phyloP scores from a whole-genome alignment of 2,888 invertebrate genomes.

The Ernsta delagoae region DNA sequence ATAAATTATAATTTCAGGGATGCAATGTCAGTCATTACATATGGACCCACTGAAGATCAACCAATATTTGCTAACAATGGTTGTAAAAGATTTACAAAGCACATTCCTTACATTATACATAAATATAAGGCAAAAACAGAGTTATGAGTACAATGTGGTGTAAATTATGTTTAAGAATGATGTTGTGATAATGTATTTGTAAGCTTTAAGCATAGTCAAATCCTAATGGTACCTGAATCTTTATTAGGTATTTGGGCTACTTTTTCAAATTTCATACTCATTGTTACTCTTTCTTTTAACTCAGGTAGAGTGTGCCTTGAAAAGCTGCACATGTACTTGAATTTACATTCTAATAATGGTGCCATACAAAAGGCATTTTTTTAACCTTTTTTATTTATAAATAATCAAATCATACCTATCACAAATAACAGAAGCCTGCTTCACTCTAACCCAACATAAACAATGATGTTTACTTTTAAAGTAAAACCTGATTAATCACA shows the following conservation, averaged over 20 bases:
- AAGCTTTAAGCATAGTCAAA: constrained; percentile 12
- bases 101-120: constrained; percentile 86
- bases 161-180: constrained; percentile 10
- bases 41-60: constrained; percentile 90
- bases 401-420: too few relatives aligned
- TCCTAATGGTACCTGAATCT: constrained; percentile 3
- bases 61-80: constrained; percentile 93
- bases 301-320: too few relatives aligned
- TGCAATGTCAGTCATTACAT: constrained; percentile 88
- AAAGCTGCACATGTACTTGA: too few relatives aligned
- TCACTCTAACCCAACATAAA: too few relatives aligned
- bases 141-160: constrained; percentile 18
- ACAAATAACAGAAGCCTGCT: too few relatives aligned
- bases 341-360: neutral
- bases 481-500: too few relatives aligned
- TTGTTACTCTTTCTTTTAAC: too few relatives aligned
- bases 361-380: neutral
- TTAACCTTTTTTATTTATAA: too few relatives aligned
- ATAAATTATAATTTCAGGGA: constrained; percentile 72
- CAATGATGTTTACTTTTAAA: too few relatives aligned
- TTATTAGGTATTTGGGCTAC: constrained; percentile 4
- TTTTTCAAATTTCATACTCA: too few relatives aligned
- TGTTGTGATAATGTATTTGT: constrained; percentile 27
- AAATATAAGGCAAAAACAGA: constrained; percentile 58
- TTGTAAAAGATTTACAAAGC: constrained; percentile 94